Base-by-base conservation (phyloP, 2,888 invertebrate genomes). In the Celastrina argiolus region DNA sequence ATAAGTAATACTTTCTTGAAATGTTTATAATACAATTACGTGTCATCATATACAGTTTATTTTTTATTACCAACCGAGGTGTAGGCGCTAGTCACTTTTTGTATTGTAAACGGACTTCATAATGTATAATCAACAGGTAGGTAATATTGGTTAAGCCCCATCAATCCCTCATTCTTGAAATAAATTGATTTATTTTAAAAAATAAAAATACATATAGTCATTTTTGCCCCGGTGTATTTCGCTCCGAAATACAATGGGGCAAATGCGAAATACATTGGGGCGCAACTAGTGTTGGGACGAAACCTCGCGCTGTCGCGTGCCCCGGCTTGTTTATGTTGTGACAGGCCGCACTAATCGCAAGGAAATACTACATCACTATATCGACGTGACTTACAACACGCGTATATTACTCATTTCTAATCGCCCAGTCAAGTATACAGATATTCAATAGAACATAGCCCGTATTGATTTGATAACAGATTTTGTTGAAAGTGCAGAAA, bases 261-360 rank as follows among this genome's bases (percentile, higher is more conserved):
- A 10, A 36, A 74, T 74, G 78, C 73, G 80, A 77, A 76, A 74
- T 76, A 74, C 16, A 16, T 34, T 58, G 10, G 34, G 58, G 18
- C 34, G 16, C 10, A 56, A 56, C 56, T 75, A 79, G 76, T 71
- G 76, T 77, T 76, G 76, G 77, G 80, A 73, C 76, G 80, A 77
- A 81, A 76, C 81, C 77, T 72, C 77, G 79, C 74, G 78, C 77
- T 77, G 72, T 76, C 80, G 83, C 82, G 80, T 81, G 80, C 79
- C 77, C 85, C 88, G 81, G 87, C 89, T 81, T 85, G 79, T 88
- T 90, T 88, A 83, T 75, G 72, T 73, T 73, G 71, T 69, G 70
- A 71, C 66, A 45, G 59, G n/a, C 14, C 31, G 14, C 22, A 51
- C 34, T 41, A 34, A 66, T 61, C 12, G 34, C 22, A 7, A 66